Evolutionary conservation across 2,113 vertebrate genomes (phyloP).

Genomic region (Oncorhynchus tshawytscha): DNA sequence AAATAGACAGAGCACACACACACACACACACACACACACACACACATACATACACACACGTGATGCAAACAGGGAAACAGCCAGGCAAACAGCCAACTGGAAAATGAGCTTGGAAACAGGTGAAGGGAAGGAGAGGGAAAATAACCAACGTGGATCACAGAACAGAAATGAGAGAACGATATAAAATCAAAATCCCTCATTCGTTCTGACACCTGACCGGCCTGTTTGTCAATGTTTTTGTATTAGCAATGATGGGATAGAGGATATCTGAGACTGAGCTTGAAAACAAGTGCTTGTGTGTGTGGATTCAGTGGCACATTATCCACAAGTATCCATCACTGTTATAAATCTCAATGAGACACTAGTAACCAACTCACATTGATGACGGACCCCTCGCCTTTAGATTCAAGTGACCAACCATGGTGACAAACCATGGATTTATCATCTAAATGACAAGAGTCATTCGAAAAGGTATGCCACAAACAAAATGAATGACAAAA

Average conservation of each 20-base stretch:
- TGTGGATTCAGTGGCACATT: neutral
- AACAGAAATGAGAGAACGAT: neutral
- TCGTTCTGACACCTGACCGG: neutral
- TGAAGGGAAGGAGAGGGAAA: neutral
- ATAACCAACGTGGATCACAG: neutral
- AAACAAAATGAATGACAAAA: neutral
- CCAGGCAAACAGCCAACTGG: neutral
- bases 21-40: neutral
- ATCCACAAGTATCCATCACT: constrained; percentile 2
- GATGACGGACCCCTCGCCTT: neutral
- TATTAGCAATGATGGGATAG: neutral
- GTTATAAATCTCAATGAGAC: neutral
- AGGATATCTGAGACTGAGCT: neutral
- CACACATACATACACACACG: neutral
- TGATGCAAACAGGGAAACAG: neutral
- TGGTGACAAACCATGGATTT: neutral
- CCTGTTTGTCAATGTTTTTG: neutral
- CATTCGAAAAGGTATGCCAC: neutral
- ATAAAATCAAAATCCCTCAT: neutral
- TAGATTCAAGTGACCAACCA: neutral
- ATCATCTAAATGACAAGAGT: neutral
- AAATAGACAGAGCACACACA: neutral
- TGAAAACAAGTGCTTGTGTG: too few species aligned
- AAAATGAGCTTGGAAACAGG: neutral
- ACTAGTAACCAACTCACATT: neutral